Evolutionary conservation across 2,797 vertebrate genomes (phyloP), one percentile per base, ranked within the genome.

Genomic region (Artibeus jamaicensis): DNA sequence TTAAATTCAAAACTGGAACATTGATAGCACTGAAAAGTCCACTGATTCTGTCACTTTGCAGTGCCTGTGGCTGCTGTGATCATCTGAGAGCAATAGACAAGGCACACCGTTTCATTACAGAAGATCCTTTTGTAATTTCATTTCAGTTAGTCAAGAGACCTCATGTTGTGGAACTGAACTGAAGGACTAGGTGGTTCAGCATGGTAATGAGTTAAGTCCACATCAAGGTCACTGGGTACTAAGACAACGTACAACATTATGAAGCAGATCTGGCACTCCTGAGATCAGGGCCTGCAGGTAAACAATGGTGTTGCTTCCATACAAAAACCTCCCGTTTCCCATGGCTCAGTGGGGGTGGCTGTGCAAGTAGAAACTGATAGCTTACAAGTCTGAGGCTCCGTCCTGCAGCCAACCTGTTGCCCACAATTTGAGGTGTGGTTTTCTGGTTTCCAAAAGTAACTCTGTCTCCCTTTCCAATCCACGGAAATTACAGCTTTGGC

Each of bases 401-500:
- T 78, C 81, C 57, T 77, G n/a, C 16, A 93, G 89, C 42, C 65
- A 74, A 86, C 62, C 48, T 88, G 89, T 81, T 68, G 50, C 55
- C 48, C 48, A 59, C 32, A 94, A 32, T 85, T 70, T 59, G 68
- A 94, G 65, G 24, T 53, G 76, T 86, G 86, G 88, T 59, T 94
- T 83, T 95, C 53, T 87, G 86, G 53, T 71, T 95, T 96, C 95
- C 79, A 95, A 95, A 97, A 96, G 71, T 57, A 89, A 81, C 48
- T 88, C 83, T 82, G 29, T 87, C 21, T 67, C 92, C 44, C 48
- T 86, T 88, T 84, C 53, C 50, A 89, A 92, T 15, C 29, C 73
- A 95, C 89, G 79, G 62, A 96, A 97, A 96, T 97, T 96, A 96
- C 1, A 97, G 86, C n/a, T 74, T 65, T 89, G 71, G 85, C 83